These are phyloP conservation scores for Oedothorax gibbosus DNA, from an alignment of 1,140 invertebrate genomes.

Conservation along the genomic window DNA sequence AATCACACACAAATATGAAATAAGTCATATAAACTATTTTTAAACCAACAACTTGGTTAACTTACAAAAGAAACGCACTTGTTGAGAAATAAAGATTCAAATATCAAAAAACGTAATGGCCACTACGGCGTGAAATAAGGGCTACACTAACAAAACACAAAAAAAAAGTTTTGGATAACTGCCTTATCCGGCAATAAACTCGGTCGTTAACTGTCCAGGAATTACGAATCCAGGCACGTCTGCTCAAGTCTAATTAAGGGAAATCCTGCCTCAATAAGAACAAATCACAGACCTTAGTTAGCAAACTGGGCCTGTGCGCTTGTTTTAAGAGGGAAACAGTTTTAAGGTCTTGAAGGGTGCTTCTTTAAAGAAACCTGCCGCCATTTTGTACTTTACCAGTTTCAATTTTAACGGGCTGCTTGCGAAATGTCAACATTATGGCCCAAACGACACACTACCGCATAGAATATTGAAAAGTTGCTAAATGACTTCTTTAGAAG, in stretches of 20 bases:
- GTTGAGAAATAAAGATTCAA: conserved; percentile 2
- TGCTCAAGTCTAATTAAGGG: conserved; percentile 36
- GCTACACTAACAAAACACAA: conserved; percentile 3
- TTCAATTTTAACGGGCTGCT: conserved; percentile 11
- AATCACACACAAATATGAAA: no score
- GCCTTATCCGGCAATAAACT: conserved; percentile 1
- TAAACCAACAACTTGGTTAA: no score
- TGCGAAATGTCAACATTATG: conserved; percentile 46
- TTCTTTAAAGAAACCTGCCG: conserved; percentile 31
- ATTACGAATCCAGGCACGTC: conserved; percentile 42
- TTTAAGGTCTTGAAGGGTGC: conserved; percentile 45
- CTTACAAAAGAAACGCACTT: neutral
- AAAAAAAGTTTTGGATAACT: conserved; percentile 2
- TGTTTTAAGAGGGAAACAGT: conserved; percentile 29
- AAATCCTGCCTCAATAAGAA: conserved; percentile 40
- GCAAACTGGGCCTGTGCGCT: conserved; percentile 6
- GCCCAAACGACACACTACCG: neutral
- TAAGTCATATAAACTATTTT: no score
- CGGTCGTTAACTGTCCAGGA: conserved; percentile 43
- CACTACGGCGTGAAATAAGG: conserved; percentile 2
- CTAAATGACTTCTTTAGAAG: conserved; percentile 19
- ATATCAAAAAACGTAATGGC: neutral
- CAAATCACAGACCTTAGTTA: conserved; percentile 39
- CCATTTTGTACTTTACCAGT: conserved; percentile 17
- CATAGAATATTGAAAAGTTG: conserved; percentile 55